Evolutionary conservation across 37 sponge, comb jelly and placozoan genomes (phyloP).

Genomic region (Oscarella lobularis): DNA sequence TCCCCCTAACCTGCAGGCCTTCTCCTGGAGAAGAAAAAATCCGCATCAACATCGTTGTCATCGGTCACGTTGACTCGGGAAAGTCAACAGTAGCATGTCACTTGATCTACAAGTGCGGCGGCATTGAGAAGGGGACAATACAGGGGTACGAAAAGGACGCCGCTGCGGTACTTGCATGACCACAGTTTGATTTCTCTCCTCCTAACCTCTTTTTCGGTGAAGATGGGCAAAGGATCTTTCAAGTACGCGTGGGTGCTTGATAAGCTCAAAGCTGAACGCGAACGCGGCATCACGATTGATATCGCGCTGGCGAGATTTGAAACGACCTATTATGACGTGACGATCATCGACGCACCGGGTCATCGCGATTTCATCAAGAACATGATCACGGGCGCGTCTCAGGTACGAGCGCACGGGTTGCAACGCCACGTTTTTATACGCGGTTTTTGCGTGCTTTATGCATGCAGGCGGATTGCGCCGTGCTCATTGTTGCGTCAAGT

Average conservation of each 20-base stretch:
- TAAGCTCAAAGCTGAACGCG: conserved; percentile 98
- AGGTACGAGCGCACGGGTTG: too few relatives aligned
- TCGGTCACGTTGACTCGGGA: conserved; percentile 98
- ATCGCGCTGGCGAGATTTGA: conserved; percentile 99
- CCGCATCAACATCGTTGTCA: conserved; percentile 98
- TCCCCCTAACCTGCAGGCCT: too few relatives aligned
- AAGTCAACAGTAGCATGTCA: conserved; percentile 98
- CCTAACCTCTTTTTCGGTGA: too few relatives aligned
- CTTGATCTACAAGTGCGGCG: conserved; percentile 98
- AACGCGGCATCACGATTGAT: conserved; percentile 99
- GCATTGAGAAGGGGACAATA: conserved; percentile 96
- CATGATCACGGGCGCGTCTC: conserved; percentile 99
- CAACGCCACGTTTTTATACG: too few relatives aligned
- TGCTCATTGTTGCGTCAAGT: conserved; percentile 91
- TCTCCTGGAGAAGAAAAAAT: conserved; percentile 83
- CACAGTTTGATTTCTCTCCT: too few relatives aligned
- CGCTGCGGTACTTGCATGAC: conserved; percentile 76
- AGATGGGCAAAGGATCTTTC: conserved; percentile 99
- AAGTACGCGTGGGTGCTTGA: conserved; percentile 99
- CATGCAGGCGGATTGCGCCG: conserved; percentile 92
- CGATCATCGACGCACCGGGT: conserved; percentile 99
- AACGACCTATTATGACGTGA: conserved; percentile 84
- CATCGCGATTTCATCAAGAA: conserved; percentile 99
- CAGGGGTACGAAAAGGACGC: conserved; percentile 99
- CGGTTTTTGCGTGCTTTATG: too few relatives aligned